Evolutionary conservation across 2,797 vertebrate species (phyloP).

Genomic region (Steatocranus sp.): DNA sequence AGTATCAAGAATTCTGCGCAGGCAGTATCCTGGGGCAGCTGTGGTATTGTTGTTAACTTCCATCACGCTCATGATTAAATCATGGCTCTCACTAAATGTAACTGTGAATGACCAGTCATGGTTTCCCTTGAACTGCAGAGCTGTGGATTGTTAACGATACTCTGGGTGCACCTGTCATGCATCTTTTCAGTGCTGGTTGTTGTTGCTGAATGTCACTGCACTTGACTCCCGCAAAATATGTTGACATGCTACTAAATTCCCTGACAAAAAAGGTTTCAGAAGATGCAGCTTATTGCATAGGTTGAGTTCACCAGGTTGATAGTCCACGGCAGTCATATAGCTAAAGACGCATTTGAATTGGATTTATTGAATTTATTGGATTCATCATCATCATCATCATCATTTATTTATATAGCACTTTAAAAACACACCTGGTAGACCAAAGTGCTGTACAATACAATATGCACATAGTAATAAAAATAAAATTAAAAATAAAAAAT

Average conservation of each 20-base stretch:
- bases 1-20: constrained; percentile 31
- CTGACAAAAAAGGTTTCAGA: neutral
- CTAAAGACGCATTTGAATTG: neutral
- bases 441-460: no score
- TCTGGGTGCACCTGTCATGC: neutral
- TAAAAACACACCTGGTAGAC: no score
- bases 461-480: no score
- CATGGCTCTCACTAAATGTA: neutral
- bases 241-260: neutral
- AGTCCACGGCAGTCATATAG: neutral
- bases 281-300: neutral
- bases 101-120: neutral
- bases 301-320: neutral
- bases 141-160: neutral
- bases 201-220: neutral
- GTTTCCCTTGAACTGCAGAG: neutral
- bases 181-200: neutral
- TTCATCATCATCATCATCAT: no score
- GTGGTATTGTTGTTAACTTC: constrained; percentile 28
- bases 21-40: constrained; percentile 13
- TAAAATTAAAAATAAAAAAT: no score
- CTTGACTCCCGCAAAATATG: neutral
- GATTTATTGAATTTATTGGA: neutral
- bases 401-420: no score
- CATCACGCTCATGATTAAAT: constrained; percentile 34